Conservation (phyloP, 2,113 vertebrate species). For the Chrysemys picta region DNA sequence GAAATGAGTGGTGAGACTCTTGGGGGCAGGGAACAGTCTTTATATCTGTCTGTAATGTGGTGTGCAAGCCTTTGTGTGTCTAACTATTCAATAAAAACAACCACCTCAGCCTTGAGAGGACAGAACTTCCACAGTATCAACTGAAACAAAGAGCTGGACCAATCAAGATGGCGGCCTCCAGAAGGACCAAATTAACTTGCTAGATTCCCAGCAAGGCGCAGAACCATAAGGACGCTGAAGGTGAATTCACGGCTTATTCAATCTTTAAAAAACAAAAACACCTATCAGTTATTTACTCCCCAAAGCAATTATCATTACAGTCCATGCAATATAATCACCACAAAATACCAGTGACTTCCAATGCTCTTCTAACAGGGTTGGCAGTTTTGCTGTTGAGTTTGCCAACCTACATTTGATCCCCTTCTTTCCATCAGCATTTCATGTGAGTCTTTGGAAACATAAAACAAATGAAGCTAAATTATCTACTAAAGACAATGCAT, state of each 20-base stretch:
- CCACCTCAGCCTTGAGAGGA: no score
- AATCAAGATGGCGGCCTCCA: not conserved
- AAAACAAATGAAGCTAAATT: not conserved
- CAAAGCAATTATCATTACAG: not conserved
- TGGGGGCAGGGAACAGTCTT: not conserved
- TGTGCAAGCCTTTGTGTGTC: fast-evolving
- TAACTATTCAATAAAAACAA: not conserved
- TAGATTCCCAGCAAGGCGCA: not conserved
- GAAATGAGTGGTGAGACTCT: not conserved
- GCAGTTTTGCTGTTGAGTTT: not conserved
- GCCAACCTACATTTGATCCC: not conserved
- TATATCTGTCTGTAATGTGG: not conserved
- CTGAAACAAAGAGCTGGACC: not conserved
- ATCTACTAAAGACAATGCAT: not conserved
- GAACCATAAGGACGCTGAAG: no score
- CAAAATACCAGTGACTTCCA: not conserved
- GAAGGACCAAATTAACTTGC: not conserved
- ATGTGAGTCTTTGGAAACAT: not conserved
- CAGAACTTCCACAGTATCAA: not conserved
- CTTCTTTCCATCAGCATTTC: not conserved
- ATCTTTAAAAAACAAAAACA: no score
- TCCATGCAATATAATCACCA: not conserved
- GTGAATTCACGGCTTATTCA: no score
- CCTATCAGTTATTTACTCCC: not conserved
- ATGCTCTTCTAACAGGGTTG: not conserved